These are phyloP conservation scores for Carassius gibelio DNA, from an alignment of 2,113 vertebrate genomes.

Conservation along the genomic window DNA sequence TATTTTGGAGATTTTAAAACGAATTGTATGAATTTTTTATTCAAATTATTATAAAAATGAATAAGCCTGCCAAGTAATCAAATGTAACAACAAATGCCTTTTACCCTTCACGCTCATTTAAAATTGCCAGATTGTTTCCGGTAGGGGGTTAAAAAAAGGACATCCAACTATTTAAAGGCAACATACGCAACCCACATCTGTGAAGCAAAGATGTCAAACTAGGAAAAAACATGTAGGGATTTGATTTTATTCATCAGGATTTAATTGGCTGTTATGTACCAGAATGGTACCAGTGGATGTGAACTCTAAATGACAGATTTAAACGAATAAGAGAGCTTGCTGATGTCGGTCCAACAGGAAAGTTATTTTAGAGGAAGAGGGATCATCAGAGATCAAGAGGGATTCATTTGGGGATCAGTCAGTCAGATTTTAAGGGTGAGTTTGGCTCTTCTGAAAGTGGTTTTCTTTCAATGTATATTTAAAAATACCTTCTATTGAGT, in stretches of 20 bases:
- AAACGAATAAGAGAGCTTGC: neutral
- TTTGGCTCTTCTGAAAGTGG: neutral
- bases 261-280: neutral
- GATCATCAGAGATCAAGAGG: neutral
- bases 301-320: neutral
- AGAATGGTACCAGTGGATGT: neutral
- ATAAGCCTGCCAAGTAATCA: neutral
- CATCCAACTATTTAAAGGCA: neutral
- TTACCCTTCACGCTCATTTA: neutral
- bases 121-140: neutral
- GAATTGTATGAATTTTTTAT: neutral
- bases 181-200: neutral
- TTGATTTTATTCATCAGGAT: conserved; percentile 7
- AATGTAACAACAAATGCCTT: neutral
- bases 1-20: neutral
- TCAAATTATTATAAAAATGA: too few species aligned
- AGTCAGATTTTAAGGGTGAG: neutral
- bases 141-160: conserved; percentile 1
- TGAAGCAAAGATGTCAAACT: neutral
- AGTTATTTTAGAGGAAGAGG: neutral
- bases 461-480: neutral
- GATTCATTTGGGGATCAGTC: neutral
- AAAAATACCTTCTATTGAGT: neutral
- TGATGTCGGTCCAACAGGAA: neutral
- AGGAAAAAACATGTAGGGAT: neutral